A percentile compares a stretch with the other conserved stretches of the same genome.
These are phyloP conservation scores for Balanococcus diminutus DNA, from an alignment of 2,888 invertebrate species.

Conservation along the genomic window DNA sequence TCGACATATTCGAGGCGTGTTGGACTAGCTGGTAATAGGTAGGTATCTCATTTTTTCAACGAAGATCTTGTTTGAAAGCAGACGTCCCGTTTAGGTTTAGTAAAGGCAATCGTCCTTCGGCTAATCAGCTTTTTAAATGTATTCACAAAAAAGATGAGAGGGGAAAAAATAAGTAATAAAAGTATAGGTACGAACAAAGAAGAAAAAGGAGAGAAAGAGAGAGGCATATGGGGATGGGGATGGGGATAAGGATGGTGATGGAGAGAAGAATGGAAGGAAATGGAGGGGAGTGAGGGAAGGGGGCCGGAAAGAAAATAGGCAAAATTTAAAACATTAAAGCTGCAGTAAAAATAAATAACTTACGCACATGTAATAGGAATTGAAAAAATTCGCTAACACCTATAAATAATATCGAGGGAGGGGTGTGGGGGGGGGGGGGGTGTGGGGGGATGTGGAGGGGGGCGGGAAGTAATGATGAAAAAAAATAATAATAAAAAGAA, in stretches of 20 bases:
- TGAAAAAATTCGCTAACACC: constrained; percentile 53
- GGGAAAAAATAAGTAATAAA: background rate
- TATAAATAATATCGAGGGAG: too few relatives aligned
- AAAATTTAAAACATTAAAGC: constrained; percentile 39
- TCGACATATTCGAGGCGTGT: too few relatives aligned
- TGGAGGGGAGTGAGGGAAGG: background rate
- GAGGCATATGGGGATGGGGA: background rate
- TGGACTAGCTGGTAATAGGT: too few relatives aligned
- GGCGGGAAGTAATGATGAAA: too few relatives aligned
- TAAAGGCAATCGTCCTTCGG: too few relatives aligned
- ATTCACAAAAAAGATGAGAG: background rate
- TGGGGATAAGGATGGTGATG: too few relatives aligned
- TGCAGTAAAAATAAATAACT: constrained; percentile 52
- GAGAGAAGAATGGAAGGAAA: background rate
- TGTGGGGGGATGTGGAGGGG: too few relatives aligned
- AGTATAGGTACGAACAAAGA: background rate
- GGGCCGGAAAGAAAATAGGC: background rate
- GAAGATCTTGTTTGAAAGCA: too few relatives aligned
- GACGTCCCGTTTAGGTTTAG: too few relatives aligned
- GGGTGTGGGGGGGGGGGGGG: too few relatives aligned
- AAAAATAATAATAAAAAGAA: background rate
- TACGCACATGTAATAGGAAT: constrained; percentile 53
- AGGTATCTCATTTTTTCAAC: too few relatives aligned
- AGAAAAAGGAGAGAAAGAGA: background rate
- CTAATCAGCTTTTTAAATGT: constrained; percentile 51